Percentiles rank a stretch among this genome's conserved stretches.
phyloP scores from a whole-genome alignment of 2,888 invertebrate genomes.

The Drosophila flavopinicola region DNA sequence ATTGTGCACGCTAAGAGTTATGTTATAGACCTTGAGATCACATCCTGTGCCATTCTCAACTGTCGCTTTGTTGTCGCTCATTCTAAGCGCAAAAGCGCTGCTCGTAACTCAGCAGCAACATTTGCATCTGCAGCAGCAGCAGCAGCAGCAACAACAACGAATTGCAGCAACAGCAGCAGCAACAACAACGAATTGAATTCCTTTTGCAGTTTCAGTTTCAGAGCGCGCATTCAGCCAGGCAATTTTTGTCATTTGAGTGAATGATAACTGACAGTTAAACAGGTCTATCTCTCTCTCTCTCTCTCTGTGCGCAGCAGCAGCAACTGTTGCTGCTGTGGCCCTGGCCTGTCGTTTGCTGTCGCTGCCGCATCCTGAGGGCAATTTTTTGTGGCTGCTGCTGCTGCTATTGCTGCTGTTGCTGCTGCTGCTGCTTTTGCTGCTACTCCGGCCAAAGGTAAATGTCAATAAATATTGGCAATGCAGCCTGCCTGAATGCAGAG shows the following conservation, averaged over 20 bases:
- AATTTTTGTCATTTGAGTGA: conserved; percentile 78
- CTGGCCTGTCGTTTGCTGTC: conserved; percentile 40
- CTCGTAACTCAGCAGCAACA: conserved; percentile 60
- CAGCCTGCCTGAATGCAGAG: conserved; percentile 30
- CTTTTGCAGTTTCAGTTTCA: conserved; percentile 40
- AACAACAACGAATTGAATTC: conserved; percentile 43
- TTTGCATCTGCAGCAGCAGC: conserved; percentile 53
- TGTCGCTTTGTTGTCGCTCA: conserved; percentile 35
- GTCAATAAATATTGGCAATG: conserved; percentile 79
- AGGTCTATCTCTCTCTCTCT: too few species aligned
- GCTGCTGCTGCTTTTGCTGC: conserved; percentile 25
- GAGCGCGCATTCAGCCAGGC: conserved; percentile 39
- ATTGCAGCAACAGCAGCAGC: conserved; percentile 13
- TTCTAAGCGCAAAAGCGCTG: conserved; percentile 43
- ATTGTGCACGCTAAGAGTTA: conserved; percentile 53
- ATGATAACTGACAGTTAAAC: conserved; percentile 80
- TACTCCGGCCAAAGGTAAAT: conserved; percentile 64
- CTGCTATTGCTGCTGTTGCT: conserved; percentile 35
- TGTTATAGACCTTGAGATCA: conserved; percentile 53
- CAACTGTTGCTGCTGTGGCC: conserved; percentile 36
- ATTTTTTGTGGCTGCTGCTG: conserved; percentile 30
- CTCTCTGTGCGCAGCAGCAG: conserved; percentile 11
- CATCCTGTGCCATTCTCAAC: conserved; percentile 50
- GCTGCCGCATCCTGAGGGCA: conserved; percentile 50
- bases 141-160: conserved; percentile 3